A percentile compares a stretch with the other conserved stretches of the same genome.
Evolutionary conservation across 2,797 vertebrate genomes (phyloP).

Genomic region (Xerus rutilus): DNA sequence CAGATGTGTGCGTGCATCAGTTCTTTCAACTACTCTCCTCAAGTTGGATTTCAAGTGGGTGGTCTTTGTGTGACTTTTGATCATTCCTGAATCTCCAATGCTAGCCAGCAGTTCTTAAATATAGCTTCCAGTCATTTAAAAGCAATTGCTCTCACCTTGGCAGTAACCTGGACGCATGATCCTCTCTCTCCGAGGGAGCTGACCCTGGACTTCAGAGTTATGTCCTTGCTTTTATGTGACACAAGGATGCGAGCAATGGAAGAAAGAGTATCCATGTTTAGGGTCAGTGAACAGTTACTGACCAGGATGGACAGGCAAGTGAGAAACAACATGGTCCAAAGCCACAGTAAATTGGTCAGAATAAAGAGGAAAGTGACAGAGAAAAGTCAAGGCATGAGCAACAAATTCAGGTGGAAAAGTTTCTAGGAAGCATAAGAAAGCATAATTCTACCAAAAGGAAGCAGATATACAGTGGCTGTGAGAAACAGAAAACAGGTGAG

Average conservation of each 20-base stretch:
- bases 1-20: not conserved
- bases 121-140: not conserved
- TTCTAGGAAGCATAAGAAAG: not conserved
- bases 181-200: not conserved
- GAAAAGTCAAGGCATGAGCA: not conserved
- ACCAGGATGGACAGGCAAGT: not conserved
- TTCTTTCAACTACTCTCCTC: not conserved
- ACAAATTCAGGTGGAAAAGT: not conserved
- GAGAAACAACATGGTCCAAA: not conserved
- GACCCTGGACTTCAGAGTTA: not conserved
- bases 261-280: not conserved
- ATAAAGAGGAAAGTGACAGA: not conserved
- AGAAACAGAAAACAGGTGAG: not conserved
- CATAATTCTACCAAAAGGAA: not conserved
- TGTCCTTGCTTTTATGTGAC: not conserved
- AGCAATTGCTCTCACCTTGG: not conserved
- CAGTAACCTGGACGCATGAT: not conserved
- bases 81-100: not conserved
- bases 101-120: not conserved
- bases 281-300: not conserved
- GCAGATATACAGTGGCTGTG: accelerated
- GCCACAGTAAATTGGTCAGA: not conserved
- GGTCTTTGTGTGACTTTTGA: not conserved
- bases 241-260: not conserved
- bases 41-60: not conserved